Base-by-base conservation (phyloP, 2,797 vertebrate genomes). In the Hylomyscus alleni region DNA sequence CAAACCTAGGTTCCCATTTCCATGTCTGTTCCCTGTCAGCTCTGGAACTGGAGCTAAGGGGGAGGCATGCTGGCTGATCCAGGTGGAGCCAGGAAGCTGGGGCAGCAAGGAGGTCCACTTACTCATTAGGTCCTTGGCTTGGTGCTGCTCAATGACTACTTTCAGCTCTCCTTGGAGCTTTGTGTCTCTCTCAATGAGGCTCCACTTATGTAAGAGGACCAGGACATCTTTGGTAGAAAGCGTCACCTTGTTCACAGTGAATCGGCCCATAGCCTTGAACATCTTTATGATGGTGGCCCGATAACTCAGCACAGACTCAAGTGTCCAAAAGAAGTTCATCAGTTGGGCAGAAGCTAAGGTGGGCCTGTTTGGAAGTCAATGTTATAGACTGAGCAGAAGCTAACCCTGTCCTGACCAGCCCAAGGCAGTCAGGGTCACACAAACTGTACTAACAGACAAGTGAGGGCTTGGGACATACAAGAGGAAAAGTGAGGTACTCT, bases 151-250 rank as follows among this genome's bases (percentile, higher is more conserved):
- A 84, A 98, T 97, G 73, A 99, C 37, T 1, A 95, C 72, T 82
- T 98, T 99, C 96, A 99, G 93, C 47, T 98, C 98, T 58, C 98
- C 94, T 6, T 99, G 98, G 29, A 99, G 98, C 0, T 95, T 52
- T 14, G 84, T 50, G 89, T 99, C 98, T 54, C 87, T 98, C 77
- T 98, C 97, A 0, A 99, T 50, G 14, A 98, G 91, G 91, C 99
- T 99, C 99, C 99, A 99, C 97, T 98, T 99, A 20, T 98, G 98
- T 84, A 99, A 98, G 96, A 99, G 98, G 26, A 98, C 0, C 29
- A 99, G 99, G 8, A 98, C 96, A 2, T 99, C 99, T 11, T 92
- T 96, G 93, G 97, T 98, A 37, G 99, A 99, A 14, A 99, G 98
- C 1, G 98, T 81, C 0, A 98, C 97, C 13, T 99, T 98, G 0